phyloP scores from a whole-genome alignment of 2,113 vertebrate genomes.

The Chaetops frenatus region DNA sequence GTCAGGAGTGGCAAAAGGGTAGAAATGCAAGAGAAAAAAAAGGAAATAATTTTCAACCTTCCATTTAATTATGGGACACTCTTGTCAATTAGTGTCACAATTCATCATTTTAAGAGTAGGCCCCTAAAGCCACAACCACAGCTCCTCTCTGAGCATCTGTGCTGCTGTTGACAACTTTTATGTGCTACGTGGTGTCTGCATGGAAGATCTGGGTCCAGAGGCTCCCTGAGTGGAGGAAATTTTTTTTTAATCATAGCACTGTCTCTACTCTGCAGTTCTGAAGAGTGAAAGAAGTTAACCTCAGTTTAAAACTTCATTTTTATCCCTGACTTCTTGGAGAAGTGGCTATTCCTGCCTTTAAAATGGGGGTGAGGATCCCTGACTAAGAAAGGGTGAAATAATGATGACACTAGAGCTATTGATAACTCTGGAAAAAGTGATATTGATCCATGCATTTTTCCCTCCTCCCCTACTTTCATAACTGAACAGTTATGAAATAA shows the following conservation, averaged over 20 bases:
- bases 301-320: neutral
- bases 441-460: neutral
- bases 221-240: neutral
- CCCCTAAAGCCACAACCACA: neutral
- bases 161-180: neutral
- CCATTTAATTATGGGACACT: neutral
- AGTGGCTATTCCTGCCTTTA: neutral
- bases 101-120: neutral
- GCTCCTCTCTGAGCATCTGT: neutral
- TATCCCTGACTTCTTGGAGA: neutral
- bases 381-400: neutral
- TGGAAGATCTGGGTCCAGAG: neutral
- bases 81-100: conserved; percentile 1
- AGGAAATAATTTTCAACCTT: neutral
- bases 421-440: neutral
- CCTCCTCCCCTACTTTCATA: conserved; percentile 25
- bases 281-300: neutral
- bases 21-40: neutral
- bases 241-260: neutral
- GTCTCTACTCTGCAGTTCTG: neutral
- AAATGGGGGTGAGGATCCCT: neutral
- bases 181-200: neutral
- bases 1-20: neutral
- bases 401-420: neutral
- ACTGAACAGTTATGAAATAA: conserved; percentile 54